These are phyloP conservation scores for Colletes collaris DNA, from an alignment of 2,888 invertebrate species.

Conservation along the genomic window DNA sequence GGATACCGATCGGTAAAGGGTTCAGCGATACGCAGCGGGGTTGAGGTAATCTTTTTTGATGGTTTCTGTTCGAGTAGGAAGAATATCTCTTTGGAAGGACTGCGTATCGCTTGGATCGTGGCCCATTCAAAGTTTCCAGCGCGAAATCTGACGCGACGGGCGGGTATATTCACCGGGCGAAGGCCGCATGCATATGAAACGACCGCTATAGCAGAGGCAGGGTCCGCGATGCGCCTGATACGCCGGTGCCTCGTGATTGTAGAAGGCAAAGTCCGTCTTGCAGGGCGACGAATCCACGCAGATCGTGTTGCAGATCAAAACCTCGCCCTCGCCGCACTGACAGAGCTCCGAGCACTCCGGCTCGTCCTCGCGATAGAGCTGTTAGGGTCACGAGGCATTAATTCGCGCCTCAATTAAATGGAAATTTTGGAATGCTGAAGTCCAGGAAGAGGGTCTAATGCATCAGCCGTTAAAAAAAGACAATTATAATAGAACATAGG, in stretches of 20 bases:
- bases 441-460: too few relatives aligned
- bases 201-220: constrained; percentile 95
- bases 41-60: not conserved
- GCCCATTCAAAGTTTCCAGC: not conserved
- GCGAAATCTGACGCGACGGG: not conserved
- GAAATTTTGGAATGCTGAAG: too few relatives aligned
- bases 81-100: not conserved
- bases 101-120: constrained; percentile 1
- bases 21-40: too few relatives aligned
- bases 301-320: constrained; percentile 93
- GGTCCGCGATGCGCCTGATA: constrained; percentile 95
- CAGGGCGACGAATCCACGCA: constrained; percentile 94
- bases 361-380: constrained; percentile 93
- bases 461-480: too few relatives aligned
- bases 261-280: constrained; percentile 94
- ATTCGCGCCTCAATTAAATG: not conserved
- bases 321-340: constrained; percentile 91
- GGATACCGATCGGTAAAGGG: too few relatives aligned
- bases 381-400: constrained; percentile 65
- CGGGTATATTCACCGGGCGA: constrained; percentile 85
- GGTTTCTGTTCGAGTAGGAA: not conserved
- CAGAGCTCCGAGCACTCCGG: constrained; percentile 96
- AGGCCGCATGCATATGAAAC: constrained; percentile 96
- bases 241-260: constrained; percentile 95
- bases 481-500: too few relatives aligned